These are phyloP conservation scores for Coreoperca whiteheadi DNA, from an alignment of 2,113 vertebrate species.

Conservation along the genomic window DNA sequence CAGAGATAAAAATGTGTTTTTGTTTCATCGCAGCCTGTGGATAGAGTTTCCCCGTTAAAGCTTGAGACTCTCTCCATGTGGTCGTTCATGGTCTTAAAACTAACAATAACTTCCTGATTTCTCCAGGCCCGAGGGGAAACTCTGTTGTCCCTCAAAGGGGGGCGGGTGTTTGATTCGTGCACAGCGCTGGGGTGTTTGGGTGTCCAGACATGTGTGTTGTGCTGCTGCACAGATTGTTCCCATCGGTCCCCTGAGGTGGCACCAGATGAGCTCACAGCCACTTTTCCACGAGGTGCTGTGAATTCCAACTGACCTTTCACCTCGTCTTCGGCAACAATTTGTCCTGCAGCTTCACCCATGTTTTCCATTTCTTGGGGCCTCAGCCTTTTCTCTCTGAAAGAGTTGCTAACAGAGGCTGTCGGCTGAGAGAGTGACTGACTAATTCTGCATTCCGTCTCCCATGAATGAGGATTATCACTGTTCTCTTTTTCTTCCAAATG, in stretches of 20 bases:
- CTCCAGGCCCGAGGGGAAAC: background rate
- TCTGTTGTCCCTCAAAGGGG: background rate
- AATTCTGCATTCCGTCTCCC: background rate
- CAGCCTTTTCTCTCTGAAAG: background rate
- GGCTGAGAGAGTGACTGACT: background rate
- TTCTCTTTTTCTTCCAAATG: background rate
- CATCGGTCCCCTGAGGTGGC: background rate
- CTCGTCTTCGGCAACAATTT: background rate
- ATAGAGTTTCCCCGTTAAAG: slow-evolving; percentile 36
- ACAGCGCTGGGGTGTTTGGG: background rate
- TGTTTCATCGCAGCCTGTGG: slow-evolving; percentile 45
- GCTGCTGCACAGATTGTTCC: background rate
- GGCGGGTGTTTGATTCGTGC: background rate
- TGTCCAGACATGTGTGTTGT: background rate
- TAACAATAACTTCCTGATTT: slow-evolving; percentile 62
- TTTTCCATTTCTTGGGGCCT: background rate
- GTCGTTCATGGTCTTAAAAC: slow-evolving; percentile 78
- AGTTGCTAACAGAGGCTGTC: background rate
- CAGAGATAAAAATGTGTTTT: slow-evolving; percentile 46
- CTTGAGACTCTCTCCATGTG: slow-evolving; percentile 73
- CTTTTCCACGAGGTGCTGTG: background rate
- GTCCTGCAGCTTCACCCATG: background rate
- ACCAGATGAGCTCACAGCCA: background rate
- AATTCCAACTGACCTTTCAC: slow-evolving; percentile 12
- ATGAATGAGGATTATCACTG: background rate